A percentile compares a stretch with the other conserved stretches of the same genome.
phyloP scores from a whole-genome alignment of 2,888 invertebrate genomes.

The Mallateleia sp. region DNA sequence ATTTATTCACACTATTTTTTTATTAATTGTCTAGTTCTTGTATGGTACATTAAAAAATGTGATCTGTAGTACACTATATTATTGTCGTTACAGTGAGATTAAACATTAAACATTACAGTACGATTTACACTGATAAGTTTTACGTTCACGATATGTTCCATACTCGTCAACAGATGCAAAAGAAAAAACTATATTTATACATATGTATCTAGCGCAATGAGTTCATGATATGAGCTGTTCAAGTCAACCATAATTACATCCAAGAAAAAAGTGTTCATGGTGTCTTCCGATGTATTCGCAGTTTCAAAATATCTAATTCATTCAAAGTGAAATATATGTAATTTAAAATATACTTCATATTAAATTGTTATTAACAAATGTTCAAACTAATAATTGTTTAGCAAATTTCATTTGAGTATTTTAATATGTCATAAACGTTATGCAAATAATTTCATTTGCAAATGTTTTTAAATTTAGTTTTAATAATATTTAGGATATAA shows the following conservation, averaged over 20 bases:
- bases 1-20: conserved; percentile 52
- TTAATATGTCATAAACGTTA: too few relatives aligned
- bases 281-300: too few relatives aligned
- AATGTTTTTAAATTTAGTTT: too few relatives aligned
- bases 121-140: conserved; percentile 54
- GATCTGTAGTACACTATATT: conserved; percentile 41
- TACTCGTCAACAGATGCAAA: conserved; percentile 34
- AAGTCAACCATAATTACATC: neutral
- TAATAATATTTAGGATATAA: too few relatives aligned
- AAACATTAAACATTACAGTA: conserved; percentile 59
- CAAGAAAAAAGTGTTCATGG: conserved; percentile 35
- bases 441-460: too few relatives aligned
- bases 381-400: too few relatives aligned
- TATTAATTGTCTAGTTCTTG: conserved; percentile 43
- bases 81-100: conserved; percentile 73
- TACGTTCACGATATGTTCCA: conserved; percentile 62
- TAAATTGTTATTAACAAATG: too few relatives aligned
- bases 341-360: too few relatives aligned
- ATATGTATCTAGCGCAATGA: conserved; percentile 23
- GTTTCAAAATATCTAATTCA: too few relatives aligned
- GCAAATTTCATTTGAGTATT: too few relatives aligned
- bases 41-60: conserved; percentile 67
- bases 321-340: too few relatives aligned
- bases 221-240: conserved; percentile 48
- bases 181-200: conserved; percentile 35